A percentile compares a stretch with the other conserved stretches of the same genome.
Conservation (phyloP, 2,888 invertebrate species). For the Drosophila paranaensis region DNA sequence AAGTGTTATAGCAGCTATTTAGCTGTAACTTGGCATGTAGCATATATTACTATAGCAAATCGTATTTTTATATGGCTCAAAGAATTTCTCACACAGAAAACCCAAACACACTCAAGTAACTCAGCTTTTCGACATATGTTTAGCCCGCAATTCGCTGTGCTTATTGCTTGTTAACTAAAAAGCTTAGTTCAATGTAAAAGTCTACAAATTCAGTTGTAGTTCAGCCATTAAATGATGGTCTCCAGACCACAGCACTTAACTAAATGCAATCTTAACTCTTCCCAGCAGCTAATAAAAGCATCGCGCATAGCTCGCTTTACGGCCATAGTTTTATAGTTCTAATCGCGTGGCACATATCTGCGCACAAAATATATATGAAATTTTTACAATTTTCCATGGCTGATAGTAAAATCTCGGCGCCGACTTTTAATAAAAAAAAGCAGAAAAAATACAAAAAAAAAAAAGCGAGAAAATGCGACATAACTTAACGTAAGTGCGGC, state of each 20-base stretch:
- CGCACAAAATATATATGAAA: slow-evolving; percentile 32
- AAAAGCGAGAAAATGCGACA: slow-evolving; percentile 16
- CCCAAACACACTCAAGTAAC: no score
- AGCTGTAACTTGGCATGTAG: background rate
- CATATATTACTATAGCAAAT: no score
- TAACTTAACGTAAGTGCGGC: slow-evolving; percentile 70
- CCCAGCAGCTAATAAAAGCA: background rate
- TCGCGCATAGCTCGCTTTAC: slow-evolving; percentile 11
- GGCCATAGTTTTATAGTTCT: slow-evolving; percentile 22
- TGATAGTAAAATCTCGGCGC: slow-evolving; percentile 65
- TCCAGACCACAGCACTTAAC: background rate
- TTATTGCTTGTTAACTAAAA: background rate
- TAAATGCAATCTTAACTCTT: background rate
- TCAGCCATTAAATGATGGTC: background rate
- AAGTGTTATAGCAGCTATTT: no score
- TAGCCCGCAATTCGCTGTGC: background rate
- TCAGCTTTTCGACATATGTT: background rate
- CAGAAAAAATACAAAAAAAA: slow-evolving; percentile 14
- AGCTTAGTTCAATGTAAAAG: background rate
- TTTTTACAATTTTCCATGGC: slow-evolving; percentile 13
- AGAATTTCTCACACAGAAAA: no score
- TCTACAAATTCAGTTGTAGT: background rate
- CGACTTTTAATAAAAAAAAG: slow-evolving; percentile 46
- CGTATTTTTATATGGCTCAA: background rate
- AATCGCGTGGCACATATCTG: slow-evolving; percentile 27